phyloP scores from a whole-genome alignment of 1,140 invertebrate species.

The Palaemon carinicauda region DNA sequence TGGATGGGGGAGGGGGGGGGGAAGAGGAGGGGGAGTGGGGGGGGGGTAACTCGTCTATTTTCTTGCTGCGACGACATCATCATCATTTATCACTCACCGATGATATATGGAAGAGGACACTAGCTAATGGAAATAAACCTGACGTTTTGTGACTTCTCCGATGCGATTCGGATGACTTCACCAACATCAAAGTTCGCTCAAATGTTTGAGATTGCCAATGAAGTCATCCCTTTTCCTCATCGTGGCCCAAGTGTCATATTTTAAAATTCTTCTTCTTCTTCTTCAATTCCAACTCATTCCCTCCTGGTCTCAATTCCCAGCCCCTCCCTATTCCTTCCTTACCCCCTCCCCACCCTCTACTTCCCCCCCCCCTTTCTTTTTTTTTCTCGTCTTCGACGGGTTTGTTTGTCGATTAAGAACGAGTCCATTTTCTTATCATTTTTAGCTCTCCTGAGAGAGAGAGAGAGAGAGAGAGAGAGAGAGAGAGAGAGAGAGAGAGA shows the following conservation, averaged over 20 bases:
- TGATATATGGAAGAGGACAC: conserved; percentile 25
- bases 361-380: not conserved
- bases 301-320: no score
- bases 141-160: conserved; percentile 24
- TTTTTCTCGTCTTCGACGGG: not conserved
- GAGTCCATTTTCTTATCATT: not conserved
- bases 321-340: no score
- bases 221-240: conserved; percentile 5
- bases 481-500: no score
- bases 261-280: not conserved
- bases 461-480: no score
- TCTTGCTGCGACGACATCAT: no score
- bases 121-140: conserved; percentile 21
- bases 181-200: conserved; percentile 24
- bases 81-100: conserved; percentile 23
- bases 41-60: not conserved
- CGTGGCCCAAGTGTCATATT: not conserved
- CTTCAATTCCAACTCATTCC: no score
- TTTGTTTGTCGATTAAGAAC: conserved; percentile 18
- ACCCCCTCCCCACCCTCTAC: no score
- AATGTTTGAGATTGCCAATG: not conserved
- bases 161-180: conserved; percentile 28
- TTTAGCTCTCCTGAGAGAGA: no score
- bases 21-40: not conserved
- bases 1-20: not conserved